Base-by-base conservation (phyloP, 1,140 invertebrate species). In the Galleria mellonella region DNA sequence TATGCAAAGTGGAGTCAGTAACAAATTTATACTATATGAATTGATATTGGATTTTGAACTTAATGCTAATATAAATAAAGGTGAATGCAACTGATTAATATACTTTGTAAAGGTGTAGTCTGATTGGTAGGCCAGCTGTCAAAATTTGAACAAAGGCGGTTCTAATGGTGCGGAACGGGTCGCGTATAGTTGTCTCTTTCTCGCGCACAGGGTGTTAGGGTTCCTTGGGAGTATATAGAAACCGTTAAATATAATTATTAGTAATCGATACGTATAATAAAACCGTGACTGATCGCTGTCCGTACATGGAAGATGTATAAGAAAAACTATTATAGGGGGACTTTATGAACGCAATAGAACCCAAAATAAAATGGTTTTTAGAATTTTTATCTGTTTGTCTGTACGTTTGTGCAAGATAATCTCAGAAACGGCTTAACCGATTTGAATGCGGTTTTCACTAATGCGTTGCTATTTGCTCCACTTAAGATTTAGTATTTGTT, bases 71-170 rank as follows among this genome's bases (percentile, higher is more conserved):
- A 0, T 6, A 1, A 14, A 14, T 36, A 36, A 37, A 12, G 11
- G 27, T 37, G n/a, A 36, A 8, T 10, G 4, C n/a, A 46, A 59
- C 32, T 51, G 48, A 32, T 41, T 41, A 33, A 45, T 41, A 41
- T 43, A 49, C 47, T 50, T 51, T 42, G 47, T 44, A 23, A 29
- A 11, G 9, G n/a, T 9, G 12, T 14, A 14, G 29, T 56, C 56
- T 71, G 52, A 71, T 79, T 75, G 65, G 73, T 46, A 31, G 49
- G 47, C 44, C 44, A 65, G 43, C 59, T 81, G 69, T 75, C 76
- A 81, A 81, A 77, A 65, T 73, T 74, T 57, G 50, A 66, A 62
- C 47, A 43, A 52, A 71, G 66, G 63, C 55, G 60, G 49, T 58
- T 60, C 61, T 70, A 64, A 72, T 72, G 33, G 53, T 60, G 60